phyloP scores from a whole-genome alignment of 1,140 invertebrate genomes.

The Drosophila lini region DNA sequence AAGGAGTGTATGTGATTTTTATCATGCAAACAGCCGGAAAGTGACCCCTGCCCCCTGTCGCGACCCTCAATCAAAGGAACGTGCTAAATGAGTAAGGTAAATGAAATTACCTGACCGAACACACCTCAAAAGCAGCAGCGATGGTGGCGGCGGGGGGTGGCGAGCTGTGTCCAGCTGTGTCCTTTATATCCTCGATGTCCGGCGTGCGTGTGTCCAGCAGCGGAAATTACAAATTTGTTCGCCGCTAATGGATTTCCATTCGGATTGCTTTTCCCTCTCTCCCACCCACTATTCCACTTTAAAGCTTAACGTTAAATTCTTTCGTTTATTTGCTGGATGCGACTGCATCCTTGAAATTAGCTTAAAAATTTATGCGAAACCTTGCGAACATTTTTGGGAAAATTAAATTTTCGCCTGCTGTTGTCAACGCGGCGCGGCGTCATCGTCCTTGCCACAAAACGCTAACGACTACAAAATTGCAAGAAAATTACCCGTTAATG shows the following conservation, averaged over 20 bases:
- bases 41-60: constrained; percentile 45
- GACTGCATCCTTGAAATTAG: constrained; percentile 52
- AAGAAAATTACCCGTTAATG: constrained; percentile 84
- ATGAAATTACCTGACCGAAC: constrained; percentile 79
- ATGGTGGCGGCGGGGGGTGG: constrained; percentile 8
- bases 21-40: constrained; percentile 83
- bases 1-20: constrained; percentile 84
- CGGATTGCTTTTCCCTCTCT: constrained; percentile 66
- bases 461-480: constrained; percentile 84
- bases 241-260: constrained; percentile 79
- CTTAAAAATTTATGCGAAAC: constrained; percentile 64
- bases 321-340: constrained; percentile 16
- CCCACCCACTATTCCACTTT: background rate
- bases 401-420: constrained; percentile 64
- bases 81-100: constrained; percentile 82
- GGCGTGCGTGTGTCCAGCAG: constrained; percentile 63
- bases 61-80: constrained; percentile 42
- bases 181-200: constrained; percentile 48
- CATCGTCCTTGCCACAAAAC: constrained; percentile 77
- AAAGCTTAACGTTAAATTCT: constrained; percentile 26
- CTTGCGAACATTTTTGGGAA: constrained; percentile 27
- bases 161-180: constrained; percentile 41
- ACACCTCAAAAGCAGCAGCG: constrained; percentile 68
- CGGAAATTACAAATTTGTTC: constrained; percentile 84
- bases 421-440: constrained; percentile 40